A percentile compares a stretch with the other conserved stretches of the same genome.
phyloP scores from a whole-genome alignment of 1,140 invertebrate species.

The Epicauta chinensis region DNA sequence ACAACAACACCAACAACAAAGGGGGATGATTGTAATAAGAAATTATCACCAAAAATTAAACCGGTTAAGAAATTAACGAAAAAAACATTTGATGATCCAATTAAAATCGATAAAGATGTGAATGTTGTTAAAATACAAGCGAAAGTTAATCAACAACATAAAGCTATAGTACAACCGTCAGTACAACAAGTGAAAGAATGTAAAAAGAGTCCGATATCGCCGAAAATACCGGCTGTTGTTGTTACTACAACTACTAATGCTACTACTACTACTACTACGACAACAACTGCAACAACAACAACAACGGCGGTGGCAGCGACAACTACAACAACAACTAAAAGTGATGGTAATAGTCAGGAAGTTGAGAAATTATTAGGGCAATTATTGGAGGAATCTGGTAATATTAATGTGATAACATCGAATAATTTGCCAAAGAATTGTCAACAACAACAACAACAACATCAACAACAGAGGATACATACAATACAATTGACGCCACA shows the following conservation, averaged over 20 bases:
- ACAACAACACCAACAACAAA: conserved; percentile 2
- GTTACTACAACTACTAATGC: conserved; percentile 14
- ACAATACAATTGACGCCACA: conserved; percentile 55
- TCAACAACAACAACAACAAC: conserved; percentile 1
- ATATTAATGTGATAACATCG: conserved; percentile 9
- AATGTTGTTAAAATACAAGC: conserved; percentile 22
- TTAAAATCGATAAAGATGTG: conserved; percentile 15
- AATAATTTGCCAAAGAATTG: conserved; percentile 24
- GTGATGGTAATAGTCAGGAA: conserved; percentile 38
- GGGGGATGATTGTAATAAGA: conserved; percentile 31
- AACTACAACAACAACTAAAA: conserved; percentile 8
- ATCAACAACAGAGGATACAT: conserved; percentile 43
- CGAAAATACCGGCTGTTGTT: conserved; percentile 18
- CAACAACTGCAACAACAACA: conserved; percentile 8
- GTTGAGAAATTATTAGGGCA: conserved; percentile 46
- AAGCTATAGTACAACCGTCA: conserved; percentile 26
- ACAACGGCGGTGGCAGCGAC: conserved; percentile 14
- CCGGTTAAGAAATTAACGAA: conserved; percentile 33
- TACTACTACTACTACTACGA: conserved; percentile 12
- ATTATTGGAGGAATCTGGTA: conserved; percentile 40
- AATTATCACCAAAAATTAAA: conserved; percentile 39
- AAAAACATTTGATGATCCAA: conserved; percentile 19
- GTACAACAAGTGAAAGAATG: conserved; percentile 21
- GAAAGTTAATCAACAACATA: conserved; percentile 28
- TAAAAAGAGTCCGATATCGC: conserved; percentile 23